Evolutionary conservation across 2,888 invertebrate species (phyloP), one percentile per base, ranked within the genome.

Genomic region (Pristionchus exspectatus): DNA sequence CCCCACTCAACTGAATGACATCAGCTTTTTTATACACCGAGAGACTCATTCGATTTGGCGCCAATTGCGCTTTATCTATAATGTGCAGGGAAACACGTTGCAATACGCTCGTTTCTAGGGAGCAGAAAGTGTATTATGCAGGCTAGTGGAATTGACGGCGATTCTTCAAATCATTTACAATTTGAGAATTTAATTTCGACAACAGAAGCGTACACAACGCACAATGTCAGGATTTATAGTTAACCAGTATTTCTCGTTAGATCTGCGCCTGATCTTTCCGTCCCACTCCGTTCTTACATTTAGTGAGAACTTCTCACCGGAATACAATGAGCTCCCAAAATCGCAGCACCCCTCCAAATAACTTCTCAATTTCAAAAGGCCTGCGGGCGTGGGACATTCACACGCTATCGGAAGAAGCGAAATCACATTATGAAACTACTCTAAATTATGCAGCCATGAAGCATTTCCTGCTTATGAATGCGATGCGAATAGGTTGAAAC

Each of bases 351-450:
- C 63, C 59, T 21, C 59, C 24, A 63, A 63, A 63, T 63, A 63
- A 24, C n/a, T n/a, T 63, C n/a, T 63, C 63, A 9, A 63, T 63
- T 63, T 63, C 63, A 63, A 63, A 63, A 38, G 38, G 16, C 38
- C 38, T 74, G 74, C 74, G 74, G 74, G 74, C 30, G 74, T 74
- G 74, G 38, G 74, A 74, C 38, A 24, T 10, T 72, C 69, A 72
- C 33, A 33, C 27, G 69, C 63, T 63, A 1, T 14, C 30, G 74
- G 38, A 33, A 38, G 38, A 33, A 38, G 74, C 38, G 30, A 74
- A 74, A 74, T 33, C 74, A 38, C 38, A 74, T 74, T 74, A 74
- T 33, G 30, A 74, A 74, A 69, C 69, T 14, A 0, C 30, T 50
- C 74, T 21, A 21, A 38, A 74, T 74, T 74, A 74, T 74, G 74